Evolutionary conservation across 2,797 vertebrate genomes (phyloP), one percentile per base, ranked within the genome.

Genomic region (Crocodylus rhombifer): DNA sequence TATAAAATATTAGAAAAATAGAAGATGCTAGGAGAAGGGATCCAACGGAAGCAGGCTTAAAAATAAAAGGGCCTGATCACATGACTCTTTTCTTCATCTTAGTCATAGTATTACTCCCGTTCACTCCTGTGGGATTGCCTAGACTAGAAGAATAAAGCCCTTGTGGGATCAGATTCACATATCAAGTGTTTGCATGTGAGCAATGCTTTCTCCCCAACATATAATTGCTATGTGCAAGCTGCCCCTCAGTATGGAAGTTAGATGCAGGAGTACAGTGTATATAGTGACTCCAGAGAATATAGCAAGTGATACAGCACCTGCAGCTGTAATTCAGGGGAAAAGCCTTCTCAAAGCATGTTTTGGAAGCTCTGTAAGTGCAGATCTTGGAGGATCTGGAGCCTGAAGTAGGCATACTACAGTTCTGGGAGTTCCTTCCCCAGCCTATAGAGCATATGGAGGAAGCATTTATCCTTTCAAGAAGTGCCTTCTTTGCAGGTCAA

Each of bases 101-200:
- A 77, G 51, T 64, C 33, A 36, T 14, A 4, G 6, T 14, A 71
- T 7, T 23, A 14, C 78, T 82, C 71, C 74, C 56, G 8, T 82
- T 87, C 80, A n/a, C 30, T 82, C 89, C 51, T 57, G 67, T 69
- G 9, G 30, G 79, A 62, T 76, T 55, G 18, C 33, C 42, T 73
- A 80, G 33, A 82, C 63, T 80, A 73, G 88, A 96, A 80, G 90
- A 63, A 16, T 42, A 65, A 30, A 88, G 86, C 83, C 77, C 42
- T 84, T 88, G 67, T 89, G 57, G 93, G 23, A 86, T 1, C 21
- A 62, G 8, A n/a, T 4, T 14, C 3, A 74, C 3, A 6, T 15
- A 61, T 5, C 2, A 74, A 0, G 4, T 36, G 42, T 94, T 88
- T 95, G 69, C 84, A 60, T 92, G 83, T 69, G 91, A 86, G 81